Evolutionary conservation across 92 coral and sea anemone genomes (phyloP).

Genomic region (Plumapathes pennacea): DNA sequence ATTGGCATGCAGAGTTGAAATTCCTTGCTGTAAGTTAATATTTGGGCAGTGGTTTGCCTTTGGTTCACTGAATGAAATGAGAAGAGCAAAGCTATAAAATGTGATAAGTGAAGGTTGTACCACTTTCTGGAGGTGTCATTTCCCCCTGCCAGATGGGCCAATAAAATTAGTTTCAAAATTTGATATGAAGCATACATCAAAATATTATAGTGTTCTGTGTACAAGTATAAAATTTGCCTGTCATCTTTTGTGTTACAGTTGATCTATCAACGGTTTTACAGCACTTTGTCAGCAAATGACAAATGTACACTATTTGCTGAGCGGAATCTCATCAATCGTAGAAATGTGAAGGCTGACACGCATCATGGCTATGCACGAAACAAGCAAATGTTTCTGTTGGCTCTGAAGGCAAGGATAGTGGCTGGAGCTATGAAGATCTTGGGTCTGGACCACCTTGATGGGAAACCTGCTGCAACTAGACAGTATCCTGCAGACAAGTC

Average conservation of each 20-base stretch:
- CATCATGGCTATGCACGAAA: constrained; percentile 35
- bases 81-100: neutral
- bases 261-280: constrained; percentile 17
- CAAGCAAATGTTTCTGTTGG: constrained; percentile 41
- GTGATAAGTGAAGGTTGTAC: neutral
- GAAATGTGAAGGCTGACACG: constrained; percentile 36
- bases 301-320: constrained; percentile 37
- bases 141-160: neutral
- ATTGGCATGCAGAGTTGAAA: constrained; percentile 17
- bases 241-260: no score
- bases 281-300: constrained; percentile 31
- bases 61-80: neutral
- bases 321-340: constrained; percentile 33
- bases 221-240: no score
- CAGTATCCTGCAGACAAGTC: constrained; percentile 9
- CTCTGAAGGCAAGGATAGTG: constrained; percentile 22
- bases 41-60: no score
- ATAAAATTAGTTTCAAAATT: neutral
- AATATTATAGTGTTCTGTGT: no score
- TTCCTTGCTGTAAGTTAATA: constrained; percentile 19
- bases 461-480: neutral
- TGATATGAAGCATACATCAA: no score
- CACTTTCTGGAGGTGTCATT: neutral
- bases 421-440: constrained; percentile 25
- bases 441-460: constrained; percentile 21